These are phyloP conservation scores for Xerus rutilus DNA, from an alignment of 2,797 vertebrate species.

Conservation along the genomic window DNA sequence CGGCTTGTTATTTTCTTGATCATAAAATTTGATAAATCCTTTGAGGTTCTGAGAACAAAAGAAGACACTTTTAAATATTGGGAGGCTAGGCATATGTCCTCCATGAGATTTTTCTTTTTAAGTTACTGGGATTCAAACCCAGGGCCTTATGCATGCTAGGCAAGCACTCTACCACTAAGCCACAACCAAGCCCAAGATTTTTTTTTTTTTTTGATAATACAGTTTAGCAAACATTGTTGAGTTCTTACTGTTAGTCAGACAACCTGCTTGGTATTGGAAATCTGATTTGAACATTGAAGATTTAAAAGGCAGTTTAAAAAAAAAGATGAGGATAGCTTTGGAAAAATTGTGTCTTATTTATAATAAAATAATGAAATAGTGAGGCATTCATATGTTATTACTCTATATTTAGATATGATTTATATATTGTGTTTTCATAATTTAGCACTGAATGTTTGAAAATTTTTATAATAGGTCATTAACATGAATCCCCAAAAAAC, in stretches of 20 bases:
- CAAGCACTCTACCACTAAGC: background rate
- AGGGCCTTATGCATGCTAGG: background rate
- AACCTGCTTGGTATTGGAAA: background rate
- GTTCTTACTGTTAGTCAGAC: background rate
- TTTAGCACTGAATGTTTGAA: constrained; percentile 12
- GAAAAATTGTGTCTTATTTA: constrained; percentile 1
- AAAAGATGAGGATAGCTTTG: background rate
- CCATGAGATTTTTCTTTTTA: background rate
- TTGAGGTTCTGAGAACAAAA: constrained; percentile 48
- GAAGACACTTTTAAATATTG: constrained; percentile 27
- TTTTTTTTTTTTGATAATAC: background rate
- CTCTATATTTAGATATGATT: background rate
- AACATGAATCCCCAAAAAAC: background rate
- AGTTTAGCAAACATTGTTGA: background rate
- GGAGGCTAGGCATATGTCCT: background rate
- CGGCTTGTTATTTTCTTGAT: background rate
- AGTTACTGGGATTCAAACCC: background rate
- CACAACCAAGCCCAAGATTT: background rate
- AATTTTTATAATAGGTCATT: background rate
- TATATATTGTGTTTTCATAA: background rate
- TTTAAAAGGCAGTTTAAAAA: background rate
- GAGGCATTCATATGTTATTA: background rate
- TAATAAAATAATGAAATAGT: constrained; percentile 1
- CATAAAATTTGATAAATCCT: background rate
- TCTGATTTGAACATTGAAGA: constrained; percentile 20